A percentile compares a stretch with the other conserved stretches of the same genome.
These are phyloP conservation scores for Platyrinchus mystaceus DNA, from an alignment of 2,797 vertebrate species.

Conservation along the genomic window DNA sequence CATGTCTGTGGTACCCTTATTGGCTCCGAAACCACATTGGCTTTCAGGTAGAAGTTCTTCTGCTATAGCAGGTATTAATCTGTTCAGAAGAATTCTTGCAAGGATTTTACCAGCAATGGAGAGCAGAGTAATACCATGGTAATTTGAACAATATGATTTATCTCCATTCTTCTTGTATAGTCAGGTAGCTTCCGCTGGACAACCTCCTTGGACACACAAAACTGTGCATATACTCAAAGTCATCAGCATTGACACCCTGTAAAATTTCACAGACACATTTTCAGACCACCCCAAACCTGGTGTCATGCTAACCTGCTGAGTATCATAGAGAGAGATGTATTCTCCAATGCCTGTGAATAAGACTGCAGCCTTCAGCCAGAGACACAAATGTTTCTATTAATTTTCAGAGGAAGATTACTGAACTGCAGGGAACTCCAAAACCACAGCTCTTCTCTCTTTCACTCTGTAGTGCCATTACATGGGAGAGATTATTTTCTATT, in stretches of 20 bases:
- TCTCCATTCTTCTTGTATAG: too few relatives aligned
- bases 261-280: not conserved
- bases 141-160: too few relatives aligned
- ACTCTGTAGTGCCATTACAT: not conserved
- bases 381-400: not conserved
- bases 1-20: too few relatives aligned
- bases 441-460: not conserved
- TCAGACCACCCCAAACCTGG: not conserved
- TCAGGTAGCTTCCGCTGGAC: not conserved
- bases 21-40: too few relatives aligned
- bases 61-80: too few relatives aligned
- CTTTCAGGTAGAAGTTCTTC: too few relatives aligned
- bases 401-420: not conserved
- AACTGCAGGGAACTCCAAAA: not conserved
- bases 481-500: not conserved
- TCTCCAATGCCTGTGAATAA: not conserved
- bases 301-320: not conserved
- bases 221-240: not conserved
- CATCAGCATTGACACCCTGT: rapidly evolving
- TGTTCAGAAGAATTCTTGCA: too few relatives aligned
- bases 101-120: too few relatives aligned
- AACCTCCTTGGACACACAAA: not conserved
- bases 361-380: not conserved
- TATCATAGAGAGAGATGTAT: not conserved
- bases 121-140: too few relatives aligned